A percentile compares a stretch with the other conserved stretches of the same genome.
These are phyloP conservation scores for Sebastes vulpes DNA, from an alignment of 2,797 vertebrate genomes.

Conservation along the genomic window DNA sequence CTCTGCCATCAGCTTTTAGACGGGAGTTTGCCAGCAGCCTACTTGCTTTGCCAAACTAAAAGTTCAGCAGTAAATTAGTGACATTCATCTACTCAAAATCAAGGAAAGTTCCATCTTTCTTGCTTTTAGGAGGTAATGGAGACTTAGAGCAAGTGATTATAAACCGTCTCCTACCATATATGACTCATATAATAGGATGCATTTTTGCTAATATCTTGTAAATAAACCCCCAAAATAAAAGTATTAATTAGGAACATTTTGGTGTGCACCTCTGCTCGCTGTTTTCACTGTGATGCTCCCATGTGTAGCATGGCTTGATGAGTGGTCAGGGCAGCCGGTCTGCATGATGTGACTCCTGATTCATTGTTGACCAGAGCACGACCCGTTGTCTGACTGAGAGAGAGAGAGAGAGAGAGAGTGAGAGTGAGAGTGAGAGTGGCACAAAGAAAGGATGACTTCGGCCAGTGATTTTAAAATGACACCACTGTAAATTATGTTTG, in stretches of 20 bases:
- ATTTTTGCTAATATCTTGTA: not conserved
- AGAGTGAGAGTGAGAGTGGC: conserved; percentile 17
- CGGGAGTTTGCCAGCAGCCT: not conserved
- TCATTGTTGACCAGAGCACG: conserved; percentile 35
- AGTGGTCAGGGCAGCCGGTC: conserved; percentile 55
- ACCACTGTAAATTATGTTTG: conserved; percentile 15
- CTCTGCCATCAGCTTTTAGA: not conserved
- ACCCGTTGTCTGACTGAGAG: conserved; percentile 47
- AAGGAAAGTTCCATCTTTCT: not conserved
- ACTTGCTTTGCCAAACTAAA: conserved; percentile 5
- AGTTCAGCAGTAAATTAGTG: not conserved
- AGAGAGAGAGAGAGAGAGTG: conserved; percentile 37
- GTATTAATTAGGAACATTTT: not conserved
- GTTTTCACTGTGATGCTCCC: conserved; percentile 64
- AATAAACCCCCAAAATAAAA: not conserved
- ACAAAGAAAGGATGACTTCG: not conserved
- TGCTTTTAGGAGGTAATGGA: not conserved
- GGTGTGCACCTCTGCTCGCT: conserved; percentile 74
- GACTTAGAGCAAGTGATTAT: not conserved
- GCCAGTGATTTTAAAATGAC: conserved; percentile 4
- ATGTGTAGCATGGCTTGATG: conserved; percentile 77
- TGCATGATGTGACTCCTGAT: conserved; percentile 69
- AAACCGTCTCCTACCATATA: not conserved
- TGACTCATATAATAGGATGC: not conserved
- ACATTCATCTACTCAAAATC: not conserved